A percentile compares a stretch with the other conserved stretches of the same genome.
phyloP scores from a whole-genome alignment of 2,797 vertebrate genomes.

The Stomatorhinus walkeri region DNA sequence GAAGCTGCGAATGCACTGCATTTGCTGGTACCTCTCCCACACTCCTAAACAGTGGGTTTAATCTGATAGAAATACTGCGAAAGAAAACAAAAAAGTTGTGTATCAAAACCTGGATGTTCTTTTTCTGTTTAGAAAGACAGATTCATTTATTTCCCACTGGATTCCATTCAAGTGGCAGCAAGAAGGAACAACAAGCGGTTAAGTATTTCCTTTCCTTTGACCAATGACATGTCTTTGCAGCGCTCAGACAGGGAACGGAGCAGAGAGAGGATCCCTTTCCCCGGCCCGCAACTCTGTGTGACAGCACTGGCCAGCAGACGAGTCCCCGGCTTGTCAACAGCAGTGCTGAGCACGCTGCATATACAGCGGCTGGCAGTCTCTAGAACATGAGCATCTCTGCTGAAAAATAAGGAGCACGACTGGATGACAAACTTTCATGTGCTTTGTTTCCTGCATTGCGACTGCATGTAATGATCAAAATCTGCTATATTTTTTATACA shows the following conservation, averaged over 20 bases:
- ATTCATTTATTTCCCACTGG: conserved; percentile 50
- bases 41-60: conserved; percentile 31
- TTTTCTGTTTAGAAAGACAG: conserved; percentile 39
- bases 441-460: not conserved
- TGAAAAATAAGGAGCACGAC: conserved; percentile 9
- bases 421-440: not conserved
- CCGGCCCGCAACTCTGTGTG: conserved; percentile 38
- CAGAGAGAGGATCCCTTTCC: conserved; percentile 28
- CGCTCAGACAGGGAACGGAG: conserved; percentile 30
- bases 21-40: conserved; percentile 36
- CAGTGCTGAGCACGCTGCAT: not conserved
- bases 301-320: conserved; percentile 44
- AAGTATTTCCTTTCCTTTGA: conserved; percentile 50
- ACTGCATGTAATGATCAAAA: not conserved
- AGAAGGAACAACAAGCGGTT: conserved; percentile 50
- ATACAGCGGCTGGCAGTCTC: not conserved
- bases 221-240: conserved; percentile 42
- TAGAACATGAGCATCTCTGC: not conserved
- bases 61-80: conserved; percentile 32
- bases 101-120: conserved; percentile 38
- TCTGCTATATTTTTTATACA: not conserved
- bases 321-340: conserved; percentile 44
- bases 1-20: conserved; percentile 26
- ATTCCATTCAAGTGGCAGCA: conserved; percentile 40
- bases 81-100: conserved; percentile 27